Evolutionary conservation across 1,140 invertebrate species (phyloP), one percentile per base, ranked within the genome.

Genomic region (Piezodorus guildinii): DNA sequence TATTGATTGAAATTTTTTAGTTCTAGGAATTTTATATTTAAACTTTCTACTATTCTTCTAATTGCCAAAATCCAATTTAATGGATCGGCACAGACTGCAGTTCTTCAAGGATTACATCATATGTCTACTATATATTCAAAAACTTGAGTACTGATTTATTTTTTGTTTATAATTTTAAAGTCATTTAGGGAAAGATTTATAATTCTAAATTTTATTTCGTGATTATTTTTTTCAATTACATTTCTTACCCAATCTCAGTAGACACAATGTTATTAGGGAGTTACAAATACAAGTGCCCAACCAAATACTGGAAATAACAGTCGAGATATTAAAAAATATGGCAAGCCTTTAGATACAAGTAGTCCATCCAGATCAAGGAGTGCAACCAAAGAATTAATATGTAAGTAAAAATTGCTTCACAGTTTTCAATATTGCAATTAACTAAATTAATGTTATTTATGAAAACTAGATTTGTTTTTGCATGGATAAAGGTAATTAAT

Each of bases 301-400:
- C 52, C 52, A 25, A 67, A 51, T 27, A 60, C 34, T 49, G 23
- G 34, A 49, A 39, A 19, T 23, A 56, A 56, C 23, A 16, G 17
- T 23, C 17, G 52, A 56, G 52, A 56, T 23, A 56, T 59, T 15
- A 92, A 90, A 75, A 90, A 91, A 71, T 93, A 94, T 68, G 86
- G 87, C 19, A 67, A 62, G 39, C 51, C 43, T 17, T 49, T 88
- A 69, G 79, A 85, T 10, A 82, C 82, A 12, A 84, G 84, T 46
- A 86, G 83, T 75, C 78, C 87, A 69, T 78, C 88, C 72, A 81
- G 91, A 74, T 94, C 91, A 14, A 83, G 91, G 68, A 93, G 86
- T 73, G 82, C 89, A 21, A 95, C 91, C 0, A 94, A 93, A 78
- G 91, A 95, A 77, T 75, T 95, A 66, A 85, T 90, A 72, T 78